phyloP scores from a whole-genome alignment of 2,797 vertebrate genomes.

The Botia kubotai region DNA sequence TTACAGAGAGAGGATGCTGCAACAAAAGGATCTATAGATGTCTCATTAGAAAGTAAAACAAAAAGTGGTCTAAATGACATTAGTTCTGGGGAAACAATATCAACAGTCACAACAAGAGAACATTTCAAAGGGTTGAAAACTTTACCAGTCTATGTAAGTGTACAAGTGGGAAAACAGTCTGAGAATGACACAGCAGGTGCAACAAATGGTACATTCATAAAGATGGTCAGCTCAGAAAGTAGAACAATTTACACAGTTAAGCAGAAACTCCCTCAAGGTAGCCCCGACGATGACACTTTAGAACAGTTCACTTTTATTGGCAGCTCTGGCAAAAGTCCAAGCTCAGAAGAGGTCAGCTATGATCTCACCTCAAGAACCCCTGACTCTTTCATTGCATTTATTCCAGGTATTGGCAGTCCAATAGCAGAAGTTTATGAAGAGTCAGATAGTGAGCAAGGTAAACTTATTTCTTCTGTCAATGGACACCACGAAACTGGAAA shows the following conservation, averaged over 20 bases:
- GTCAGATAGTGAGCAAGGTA: slow-evolving; percentile 88
- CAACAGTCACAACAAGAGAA: slow-evolving; percentile 81
- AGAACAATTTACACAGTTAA: slow-evolving; percentile 87
- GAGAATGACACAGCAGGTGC: slow-evolving; percentile 87
- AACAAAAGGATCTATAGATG: slow-evolving; percentile 83
- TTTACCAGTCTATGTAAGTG: slow-evolving; percentile 94
- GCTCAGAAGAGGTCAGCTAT: slow-evolving; percentile 98
- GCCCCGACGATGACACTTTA: slow-evolving; percentile 95
- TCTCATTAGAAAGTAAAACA: slow-evolving; percentile 87
- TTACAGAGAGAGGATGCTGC: slow-evolving; percentile 77
- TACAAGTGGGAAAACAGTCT: slow-evolving; percentile 93
- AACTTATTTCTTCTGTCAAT: slow-evolving; percentile 76
- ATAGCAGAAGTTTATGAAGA: slow-evolving; percentile 97
- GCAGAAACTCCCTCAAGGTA: slow-evolving; percentile 92
- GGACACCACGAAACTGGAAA: slow-evolving; percentile 81
- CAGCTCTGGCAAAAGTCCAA: slow-evolving; percentile 98
- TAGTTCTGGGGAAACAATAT: slow-evolving; percentile 78
- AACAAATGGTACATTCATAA: slow-evolving; percentile 82
- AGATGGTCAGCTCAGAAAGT: slow-evolving; percentile 84
- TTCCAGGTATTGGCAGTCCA: slow-evolving; percentile 90
- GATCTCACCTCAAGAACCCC: slow-evolving; percentile 93
- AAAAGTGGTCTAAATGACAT: slow-evolving; percentile 79
- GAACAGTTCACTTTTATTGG: slow-evolving; percentile 99
- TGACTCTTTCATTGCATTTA: slow-evolving; percentile 89
- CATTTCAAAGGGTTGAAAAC: slow-evolving; percentile 93